Evolutionary conservation across 1,140 invertebrate genomes (phyloP).

Genomic region (Drosophila mojavensis): DNA sequence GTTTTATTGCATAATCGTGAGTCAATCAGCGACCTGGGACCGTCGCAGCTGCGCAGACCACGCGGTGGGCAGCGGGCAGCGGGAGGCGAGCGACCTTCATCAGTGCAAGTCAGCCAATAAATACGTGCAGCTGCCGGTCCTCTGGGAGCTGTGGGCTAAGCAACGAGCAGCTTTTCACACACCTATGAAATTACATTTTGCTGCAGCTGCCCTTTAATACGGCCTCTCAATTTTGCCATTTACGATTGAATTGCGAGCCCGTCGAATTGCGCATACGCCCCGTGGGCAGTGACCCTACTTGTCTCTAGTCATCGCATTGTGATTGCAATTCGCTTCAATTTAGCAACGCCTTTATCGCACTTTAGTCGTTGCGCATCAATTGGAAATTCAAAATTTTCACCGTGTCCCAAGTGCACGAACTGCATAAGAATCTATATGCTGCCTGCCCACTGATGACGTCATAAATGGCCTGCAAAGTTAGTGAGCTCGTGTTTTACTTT

Average conservation of each 20-base stretch:
- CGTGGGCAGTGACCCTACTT: constrained; percentile 23
- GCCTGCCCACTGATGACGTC: no score
- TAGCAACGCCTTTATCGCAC: constrained; percentile 63
- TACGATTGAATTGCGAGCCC: constrained; percentile 71
- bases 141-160: not conserved
- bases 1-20: constrained; percentile 82
- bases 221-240: constrained; percentile 38
- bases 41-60: not conserved
- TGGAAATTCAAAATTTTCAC: constrained; percentile 16
- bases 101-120: constrained; percentile 81
- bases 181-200: constrained; percentile 62
- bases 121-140: constrained; percentile 69
- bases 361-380: constrained; percentile 57
- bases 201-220: constrained; percentile 66
- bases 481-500: no score
- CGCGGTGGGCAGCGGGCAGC: no score
- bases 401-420: not conserved
- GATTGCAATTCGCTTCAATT: constrained; percentile 67
- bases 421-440: not conserved
- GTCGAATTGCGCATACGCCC: constrained; percentile 71
- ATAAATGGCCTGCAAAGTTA: no score
- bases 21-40: constrained; percentile 67
- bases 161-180: not conserved
- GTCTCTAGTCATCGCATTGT: constrained; percentile 40
- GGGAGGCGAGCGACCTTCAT: constrained; percentile 57